Base-by-base conservation (phyloP, 2,113 vertebrate species). In the Takifugu bimaculatus region DNA sequence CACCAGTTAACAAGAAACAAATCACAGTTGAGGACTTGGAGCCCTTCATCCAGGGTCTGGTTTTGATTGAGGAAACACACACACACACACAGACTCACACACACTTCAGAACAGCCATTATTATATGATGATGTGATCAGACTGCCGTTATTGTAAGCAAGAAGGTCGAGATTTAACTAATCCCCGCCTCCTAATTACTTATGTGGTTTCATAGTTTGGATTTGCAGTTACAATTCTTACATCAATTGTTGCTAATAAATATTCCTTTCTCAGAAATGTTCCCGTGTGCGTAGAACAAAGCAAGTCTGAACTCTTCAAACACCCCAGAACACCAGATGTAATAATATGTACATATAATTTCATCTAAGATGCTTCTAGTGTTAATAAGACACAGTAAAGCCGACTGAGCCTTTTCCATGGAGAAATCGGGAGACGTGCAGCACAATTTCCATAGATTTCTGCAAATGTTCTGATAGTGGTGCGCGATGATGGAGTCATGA, bases 181-280 rank as follows among this genome's bases (percentile, higher is more conserved):
- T 35, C 53, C 72, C 12, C 50, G 12, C 7, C 52, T 9, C 60
- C 44, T 44, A 4, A 50, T 29, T 39, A 53, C 14, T 51, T 45
- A 14, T 45, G 14, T 13, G 43, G 43, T 13, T 13, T 44, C 43
- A 44, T 13, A 9, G 15, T 49, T 15, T 20, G 14, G 15, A 49
- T 20, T 20, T 20, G 20, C 20, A 20, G 20, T 20, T 20, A 20
- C 11, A 9, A 20, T 49, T 65, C 4, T 59, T 10, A 15, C 2
- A 7, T 75, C 70, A 68, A 57, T 78, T 39, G 35, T 39, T 9
- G 70, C 70, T 65, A 55, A 75, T 74, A 74, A 84, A 78, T 75
- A 71, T 68, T 53, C 13, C 14, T 63, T 74, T 73, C 15, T 55
- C 63, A 13, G 27, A 72, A 71, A 69, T 7, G 9, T 50, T 61